Evolutionary conservation across 2,797 vertebrate genomes (phyloP).

Genomic region (Botia almorhae): DNA sequence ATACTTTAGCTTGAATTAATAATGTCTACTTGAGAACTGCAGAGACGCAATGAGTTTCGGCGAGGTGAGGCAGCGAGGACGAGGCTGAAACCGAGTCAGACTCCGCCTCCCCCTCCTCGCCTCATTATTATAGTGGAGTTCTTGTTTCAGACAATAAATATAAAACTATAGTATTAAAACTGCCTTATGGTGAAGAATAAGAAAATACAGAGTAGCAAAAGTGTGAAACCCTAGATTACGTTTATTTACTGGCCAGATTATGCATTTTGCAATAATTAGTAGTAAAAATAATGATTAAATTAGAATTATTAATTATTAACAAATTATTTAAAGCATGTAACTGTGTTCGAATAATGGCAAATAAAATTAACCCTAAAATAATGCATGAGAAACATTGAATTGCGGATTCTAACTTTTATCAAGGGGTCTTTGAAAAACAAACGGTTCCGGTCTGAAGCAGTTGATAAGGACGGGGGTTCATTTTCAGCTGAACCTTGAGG

Average conservation of each 20-base stretch:
- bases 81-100: constrained; percentile 56
- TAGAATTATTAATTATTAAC: too few relatives aligned
- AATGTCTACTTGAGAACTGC: constrained; percentile 74
- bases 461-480: constrained; percentile 58
- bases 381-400: constrained; percentile 52
- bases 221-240: constrained; percentile 73
- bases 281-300: constrained; percentile 39
- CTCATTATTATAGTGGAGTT: constrained; percentile 74
- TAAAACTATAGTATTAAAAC: constrained; percentile 70
- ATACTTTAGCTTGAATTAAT: constrained; percentile 73
- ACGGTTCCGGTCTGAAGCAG: constrained; percentile 61
- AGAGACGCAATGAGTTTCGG: constrained; percentile 66
- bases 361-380: constrained; percentile 48
- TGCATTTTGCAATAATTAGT: constrained; percentile 61
- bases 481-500: constrained; percentile 34
- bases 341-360: constrained; percentile 58
- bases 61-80: constrained; percentile 68
- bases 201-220: constrained; percentile 50
- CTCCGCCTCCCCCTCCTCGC: constrained; percentile 66
- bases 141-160: constrained; percentile 72
- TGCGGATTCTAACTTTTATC: constrained; percentile 64
- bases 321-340: constrained; percentile 18
- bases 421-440: constrained; percentile 65
- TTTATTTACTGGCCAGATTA: constrained; percentile 74
- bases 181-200: constrained; percentile 64